A percentile compares a stretch with the other conserved stretches of the same genome.
Evolutionary conservation across 2,888 invertebrate species (phyloP).

Genomic region (Punctoribates punctum): DNA sequence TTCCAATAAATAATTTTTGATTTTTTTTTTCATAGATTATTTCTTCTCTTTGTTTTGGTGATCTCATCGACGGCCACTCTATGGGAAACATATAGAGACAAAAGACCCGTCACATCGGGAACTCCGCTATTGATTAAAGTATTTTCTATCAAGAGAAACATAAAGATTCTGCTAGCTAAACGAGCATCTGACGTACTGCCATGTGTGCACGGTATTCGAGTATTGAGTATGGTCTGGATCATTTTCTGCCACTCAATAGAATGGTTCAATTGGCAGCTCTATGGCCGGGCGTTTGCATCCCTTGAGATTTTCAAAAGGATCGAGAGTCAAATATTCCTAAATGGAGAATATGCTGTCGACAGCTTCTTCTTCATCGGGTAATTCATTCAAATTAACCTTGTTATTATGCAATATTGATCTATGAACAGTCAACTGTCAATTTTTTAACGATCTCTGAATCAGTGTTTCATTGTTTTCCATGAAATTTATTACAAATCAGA

Average conservation of each 20-base stretch:
- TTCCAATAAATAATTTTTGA: no score
- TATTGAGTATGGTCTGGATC: neutral
- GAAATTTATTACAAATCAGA: no score
- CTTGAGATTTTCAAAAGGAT: neutral
- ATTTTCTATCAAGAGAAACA: neutral
- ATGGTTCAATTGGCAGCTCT: neutral
- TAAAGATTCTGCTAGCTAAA: neutral
- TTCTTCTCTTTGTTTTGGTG: no score
- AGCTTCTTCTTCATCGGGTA: conserved; percentile 34
- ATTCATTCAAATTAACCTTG: no score
- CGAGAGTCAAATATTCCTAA: neutral
- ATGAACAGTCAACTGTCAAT: no score
- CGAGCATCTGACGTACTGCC: neutral
- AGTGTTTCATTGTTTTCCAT: no score
- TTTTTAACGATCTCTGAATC: no score
- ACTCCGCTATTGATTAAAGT: neutral
- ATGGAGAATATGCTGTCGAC: conserved; percentile 8
- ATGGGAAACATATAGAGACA: no score
- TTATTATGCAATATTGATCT: no score
- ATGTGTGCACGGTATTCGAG: conserved; percentile 15
- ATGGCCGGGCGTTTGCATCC: neutral
- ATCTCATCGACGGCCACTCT: no score
- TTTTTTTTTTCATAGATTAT: no score
- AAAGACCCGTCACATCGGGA: no score
- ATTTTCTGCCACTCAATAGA: neutral